Evolutionary conservation across 2,797 vertebrate genomes (phyloP), one percentile per base, ranked within the genome.

Genomic region (Lates japonicus): DNA sequence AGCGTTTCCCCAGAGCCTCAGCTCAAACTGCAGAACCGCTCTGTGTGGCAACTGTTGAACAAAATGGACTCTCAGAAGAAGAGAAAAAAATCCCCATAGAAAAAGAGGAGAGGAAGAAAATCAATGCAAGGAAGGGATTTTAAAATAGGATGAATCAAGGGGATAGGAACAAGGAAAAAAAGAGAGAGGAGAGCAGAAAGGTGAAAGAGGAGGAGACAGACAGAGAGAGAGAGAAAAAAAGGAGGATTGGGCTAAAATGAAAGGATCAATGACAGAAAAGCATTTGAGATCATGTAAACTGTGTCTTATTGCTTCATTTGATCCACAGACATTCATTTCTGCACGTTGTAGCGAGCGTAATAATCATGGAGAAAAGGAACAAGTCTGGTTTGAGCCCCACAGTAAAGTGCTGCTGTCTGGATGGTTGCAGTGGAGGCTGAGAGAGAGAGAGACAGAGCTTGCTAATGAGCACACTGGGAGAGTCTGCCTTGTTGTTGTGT

Each of bases 41-140:
- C 70, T 87, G 88, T 90, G 89, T 87, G 93, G 89, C 84, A 91
- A 91, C 88, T 90, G 89, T 89, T 92, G 87, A 91, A 78, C 89
- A 91, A 92, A 94, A 93, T 90, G 88, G 91, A 89, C 85, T 87
- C 88, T 88, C 78, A 55, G 70, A 90, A 87, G 80, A 76, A 81
- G 76, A 80, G 59, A 51, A 49, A 83, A 90, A 80, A 29, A 2
- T 29, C 72, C 82, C 84, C 84, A 57, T 65, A 62, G 78, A 81
- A 78, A 48, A 69, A 41, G n/a, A 65, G 67, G 20, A 74, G 72
- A 63, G 70, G 46, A 66, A 80, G 83, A 83, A 87, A 91, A 93
- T 91, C 81, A 61, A 93, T 92, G 82, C 68, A 42, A 70, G 70
- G 76, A 76, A 70, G 59, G 41, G 73, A 65, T 85, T 88, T 85